Percentiles rank a stretch among this genome's conserved stretches.
Evolutionary conservation across 2,888 invertebrate species (phyloP).

Genomic region (Nymphalis polychloros): DNA sequence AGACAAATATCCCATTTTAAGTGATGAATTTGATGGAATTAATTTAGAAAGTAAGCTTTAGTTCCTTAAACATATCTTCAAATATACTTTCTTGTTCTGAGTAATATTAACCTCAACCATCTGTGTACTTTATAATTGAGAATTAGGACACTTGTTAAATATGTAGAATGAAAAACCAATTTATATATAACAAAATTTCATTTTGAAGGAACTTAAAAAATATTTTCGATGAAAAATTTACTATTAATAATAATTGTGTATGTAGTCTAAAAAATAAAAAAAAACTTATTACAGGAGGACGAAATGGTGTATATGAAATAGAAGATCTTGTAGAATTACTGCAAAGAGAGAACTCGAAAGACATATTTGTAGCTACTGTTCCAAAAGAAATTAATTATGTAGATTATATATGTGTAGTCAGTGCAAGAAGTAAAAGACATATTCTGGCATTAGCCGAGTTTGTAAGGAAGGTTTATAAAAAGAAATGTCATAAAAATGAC

Average conservation of each 20-base stretch:
- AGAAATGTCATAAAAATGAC: slow-evolving; percentile 84
- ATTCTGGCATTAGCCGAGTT: slow-evolving; percentile 88
- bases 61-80: neutral
- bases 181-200: too few relatives aligned
- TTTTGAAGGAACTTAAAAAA: too few relatives aligned
- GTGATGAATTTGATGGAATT: slow-evolving; percentile 84
- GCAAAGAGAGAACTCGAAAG: slow-evolving; percentile 87
- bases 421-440: slow-evolving; percentile 87
- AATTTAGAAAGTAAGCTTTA: slow-evolving; percentile 80
- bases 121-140: too few relatives aligned
- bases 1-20: slow-evolving; percentile 60
- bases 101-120: too few relatives aligned
- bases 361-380: slow-evolving; percentile 91
- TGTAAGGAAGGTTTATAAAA: slow-evolving; percentile 88
- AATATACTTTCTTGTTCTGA: too few relatives aligned
- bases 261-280: neutral
- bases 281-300: slow-evolving; percentile 84
- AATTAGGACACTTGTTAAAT: too few relatives aligned
- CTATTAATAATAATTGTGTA: too few relatives aligned
- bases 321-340: slow-evolving; percentile 91
- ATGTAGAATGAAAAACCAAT: too few relatives aligned
- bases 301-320: slow-evolving; percentile 92
- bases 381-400: slow-evolving; percentile 89
- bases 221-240: too few relatives aligned
- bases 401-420: slow-evolving; percentile 91